Base-by-base conservation (phyloP, 2,797 vertebrate genomes). In the Hoplostethus atlanticus region DNA sequence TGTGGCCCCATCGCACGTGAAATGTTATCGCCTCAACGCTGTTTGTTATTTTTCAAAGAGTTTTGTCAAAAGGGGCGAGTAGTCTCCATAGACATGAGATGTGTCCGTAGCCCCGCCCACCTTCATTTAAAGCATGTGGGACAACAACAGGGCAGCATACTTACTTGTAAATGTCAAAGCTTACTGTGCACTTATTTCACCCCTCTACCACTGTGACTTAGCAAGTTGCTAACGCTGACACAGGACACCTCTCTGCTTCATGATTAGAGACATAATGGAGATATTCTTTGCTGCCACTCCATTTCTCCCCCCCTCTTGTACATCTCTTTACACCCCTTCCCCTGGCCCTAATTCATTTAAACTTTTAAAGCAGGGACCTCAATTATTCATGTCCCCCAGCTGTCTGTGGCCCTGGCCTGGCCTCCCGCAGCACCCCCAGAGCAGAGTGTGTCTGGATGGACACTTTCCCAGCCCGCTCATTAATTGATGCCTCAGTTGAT, bases 381-480 rank as follows among this genome's bases (percentile, higher is more conserved):
- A 68, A 91, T 94, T 92, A 93, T 94, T 93, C 79, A 93, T 89
- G 81, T 84, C 87, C 81, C 78, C 72, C 58, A 76, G 83, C 72
- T 5, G 76, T 64, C 83, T 80, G 85, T 66, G 79, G 86, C 81
- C 64, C 56, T 58, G 77, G 68, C 73, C 52, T 28, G 65, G 79
- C 82, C 84, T 86, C 86, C 71, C 28, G 77, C 42, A 56, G 67
- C 84, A 78, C 73, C 66, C 47, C 2, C 38, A 21, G 77, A 77
- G 80, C 73, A 80, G 86, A 85, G 89, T 92, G 92, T 81, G 86
- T 91, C 87, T 88, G 83, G 87, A 93, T 81, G 90, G 85, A 88
- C 87, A 85, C 80, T 73, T 81, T 92, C 84, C 77, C 81, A 61
- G 78, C 81, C 89, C 83, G 70, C 88, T 93, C 89, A 91, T 94